Base-by-base conservation (phyloP, 2,113 vertebrate species). In the Synchiropus splendidus region DNA sequence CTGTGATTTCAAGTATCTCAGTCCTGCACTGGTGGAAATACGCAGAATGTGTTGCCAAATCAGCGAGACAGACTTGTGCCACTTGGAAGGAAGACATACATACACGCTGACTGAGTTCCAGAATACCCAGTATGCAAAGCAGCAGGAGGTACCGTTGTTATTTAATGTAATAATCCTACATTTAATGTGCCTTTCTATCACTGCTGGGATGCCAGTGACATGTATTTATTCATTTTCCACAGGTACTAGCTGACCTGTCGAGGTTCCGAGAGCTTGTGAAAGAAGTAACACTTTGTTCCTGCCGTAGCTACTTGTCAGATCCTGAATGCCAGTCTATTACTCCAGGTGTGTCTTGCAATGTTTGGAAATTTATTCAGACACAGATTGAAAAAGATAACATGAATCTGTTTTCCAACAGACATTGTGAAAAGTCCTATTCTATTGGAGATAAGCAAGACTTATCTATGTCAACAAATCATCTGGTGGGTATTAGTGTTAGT, bases 81-180 rank as follows among this genome's bases (percentile, higher is more conserved):
- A 55, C 14, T 60, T 89, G 18, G 80, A 89, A 58, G 83, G 75
- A 63, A 74, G 69, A 9, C 74, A 67, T 32, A 88, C 79, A 0
- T 87, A 87, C 61, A 83, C 86, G 3, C 68, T 94, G 45, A 32
- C 72, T 41, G 86, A 89, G 42, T 92, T 91, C 78, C 78, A 75
- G 58, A 41, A 34, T 1, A 47, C 31, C 1, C 89, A 89, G 64
- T 32, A 78, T 10, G 12, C 56, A 48, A 79, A 85, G 4, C 65
- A 89, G 10, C n/a, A 67, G 47, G 75, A 89, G 86, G 90, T 92
- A 45, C 39, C 18, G 32, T 34, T n/a, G 27, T 34, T 2, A 10
- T 27, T n/a, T 27, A 2, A 2, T 18, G 12, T 1, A 48, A 36
- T 35, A n/a, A 32, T 42, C n/a, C n/a, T 4, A 1, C n/a, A 10